These are phyloP conservation scores for Thera obeliscata DNA, from an alignment of 2,888 invertebrate genomes.

Conservation along the genomic window DNA sequence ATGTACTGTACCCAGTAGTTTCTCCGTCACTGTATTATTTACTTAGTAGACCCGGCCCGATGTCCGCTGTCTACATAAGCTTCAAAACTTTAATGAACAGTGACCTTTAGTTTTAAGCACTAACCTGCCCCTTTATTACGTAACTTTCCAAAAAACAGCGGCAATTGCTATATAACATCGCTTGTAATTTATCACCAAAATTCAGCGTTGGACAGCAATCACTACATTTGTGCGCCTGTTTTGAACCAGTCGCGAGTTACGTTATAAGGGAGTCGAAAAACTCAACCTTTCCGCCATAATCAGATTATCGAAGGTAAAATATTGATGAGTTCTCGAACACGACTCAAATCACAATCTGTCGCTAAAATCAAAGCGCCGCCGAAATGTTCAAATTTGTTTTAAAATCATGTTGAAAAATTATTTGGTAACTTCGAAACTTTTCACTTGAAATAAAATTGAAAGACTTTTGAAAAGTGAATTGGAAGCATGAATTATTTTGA, in stretches of 20 bases:
- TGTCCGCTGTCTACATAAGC: neutral
- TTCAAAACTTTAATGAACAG: neutral
- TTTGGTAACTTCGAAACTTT: constrained; percentile 32
- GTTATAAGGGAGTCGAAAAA: neutral
- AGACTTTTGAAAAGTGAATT: constrained; percentile 41
- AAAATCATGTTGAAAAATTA: constrained; percentile 24
- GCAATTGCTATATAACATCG: too few species aligned
- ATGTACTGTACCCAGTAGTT: neutral
- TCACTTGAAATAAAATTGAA: constrained; percentile 38
- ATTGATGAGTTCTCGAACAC: constrained; percentile 30
- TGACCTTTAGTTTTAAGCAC: constrained; percentile 8
- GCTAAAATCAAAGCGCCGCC: constrained; percentile 15
- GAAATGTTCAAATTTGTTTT: constrained; percentile 21
- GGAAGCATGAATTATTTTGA: constrained; percentile 55
- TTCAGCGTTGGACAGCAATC: neutral
- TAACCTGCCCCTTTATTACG: neutral
- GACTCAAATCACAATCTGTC: constrained; percentile 29
- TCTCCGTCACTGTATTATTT: neutral
- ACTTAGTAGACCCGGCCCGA: neutral
- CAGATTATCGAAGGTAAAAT: constrained; percentile 26
- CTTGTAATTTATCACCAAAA: too few species aligned
- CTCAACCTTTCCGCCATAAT: constrained; percentile 14
- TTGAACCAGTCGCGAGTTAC: neutral
- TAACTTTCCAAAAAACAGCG: too few species aligned
- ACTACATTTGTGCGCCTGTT: neutral